Evolutionary conservation across 2,888 invertebrate species (phyloP).

Genomic region (Emmelina monodactyla): DNA sequence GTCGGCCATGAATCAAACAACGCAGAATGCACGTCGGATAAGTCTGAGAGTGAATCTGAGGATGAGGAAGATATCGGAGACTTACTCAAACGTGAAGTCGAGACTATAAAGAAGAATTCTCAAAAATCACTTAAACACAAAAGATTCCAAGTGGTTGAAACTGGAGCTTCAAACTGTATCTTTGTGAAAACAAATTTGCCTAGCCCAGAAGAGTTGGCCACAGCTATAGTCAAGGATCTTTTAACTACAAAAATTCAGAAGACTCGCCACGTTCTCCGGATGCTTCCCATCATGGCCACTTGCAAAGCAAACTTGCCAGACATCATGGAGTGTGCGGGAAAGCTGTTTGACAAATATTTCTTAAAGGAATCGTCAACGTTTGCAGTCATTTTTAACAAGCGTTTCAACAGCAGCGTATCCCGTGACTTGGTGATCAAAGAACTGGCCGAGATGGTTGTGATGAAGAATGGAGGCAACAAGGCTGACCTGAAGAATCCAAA

Average conservation of each 20-base stretch:
- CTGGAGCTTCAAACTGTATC: slow-evolving; percentile 83
- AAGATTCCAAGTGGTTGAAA: slow-evolving; percentile 78
- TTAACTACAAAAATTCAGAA: slow-evolving; percentile 72
- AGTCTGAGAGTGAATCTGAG: slow-evolving; percentile 46
- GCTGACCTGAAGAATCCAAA: slow-evolving; percentile 82
- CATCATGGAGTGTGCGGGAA: slow-evolving; percentile 71
- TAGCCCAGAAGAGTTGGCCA: slow-evolving; percentile 76
- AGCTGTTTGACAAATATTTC: slow-evolving; percentile 78
- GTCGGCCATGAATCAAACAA: slow-evolving; percentile 21
- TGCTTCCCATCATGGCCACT: slow-evolving; percentile 82
- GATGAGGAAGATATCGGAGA: slow-evolving; percentile 64
- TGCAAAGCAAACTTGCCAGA: slow-evolving; percentile 84
- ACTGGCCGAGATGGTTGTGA: slow-evolving; percentile 74
- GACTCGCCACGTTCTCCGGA: slow-evolving; percentile 77
- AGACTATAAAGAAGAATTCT: slow-evolving; percentile 60
- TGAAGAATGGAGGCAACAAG: slow-evolving; percentile 75
- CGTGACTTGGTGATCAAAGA: slow-evolving; percentile 76
- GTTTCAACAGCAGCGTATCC: slow-evolving; percentile 77
- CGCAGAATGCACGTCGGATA: slow-evolving; percentile 29
- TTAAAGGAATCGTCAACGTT: slow-evolving; percentile 75
- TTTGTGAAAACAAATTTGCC: slow-evolving; percentile 84
- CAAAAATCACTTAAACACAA: slow-evolving; percentile 52
- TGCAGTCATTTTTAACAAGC: slow-evolving; percentile 79
- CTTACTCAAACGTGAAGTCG: slow-evolving; percentile 66
- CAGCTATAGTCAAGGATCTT: slow-evolving; percentile 77